A percentile compares a stretch with the other conserved stretches of the same genome.
phyloP scores from a whole-genome alignment of 2,797 vertebrate species.

The Enteromius viviparus region DNA sequence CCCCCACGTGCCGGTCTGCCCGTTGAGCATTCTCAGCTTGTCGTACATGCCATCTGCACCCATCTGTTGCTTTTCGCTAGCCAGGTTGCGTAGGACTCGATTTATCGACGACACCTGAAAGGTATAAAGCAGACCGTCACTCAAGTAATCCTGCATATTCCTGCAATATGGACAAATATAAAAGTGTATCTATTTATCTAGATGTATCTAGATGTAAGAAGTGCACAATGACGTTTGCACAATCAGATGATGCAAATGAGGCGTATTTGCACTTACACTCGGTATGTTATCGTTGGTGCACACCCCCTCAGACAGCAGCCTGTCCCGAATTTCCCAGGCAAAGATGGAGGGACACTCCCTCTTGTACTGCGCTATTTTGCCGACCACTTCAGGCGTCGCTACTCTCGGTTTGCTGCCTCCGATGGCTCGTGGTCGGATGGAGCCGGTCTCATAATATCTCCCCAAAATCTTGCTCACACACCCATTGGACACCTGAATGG shows the following conservation, averaged over 20 bases:
- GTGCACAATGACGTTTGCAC: not conserved
- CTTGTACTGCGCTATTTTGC: constrained; percentile 97
- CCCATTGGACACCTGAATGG: constrained; percentile 96
- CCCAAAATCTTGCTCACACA: constrained; percentile 99
- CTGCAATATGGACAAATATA: not conserved
- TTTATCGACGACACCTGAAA: constrained; percentile 98
- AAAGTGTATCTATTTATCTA: not conserved
- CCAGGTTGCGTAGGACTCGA: constrained; percentile 97
- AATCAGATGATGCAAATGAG: not conserved
- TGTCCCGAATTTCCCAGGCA: constrained; percentile 99
- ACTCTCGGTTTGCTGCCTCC: constrained; percentile 98
- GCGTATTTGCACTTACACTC: constrained; percentile 83
- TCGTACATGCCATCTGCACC: constrained; percentile 98
- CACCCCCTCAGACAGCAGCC: constrained; percentile 94
- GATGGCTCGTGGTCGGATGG: constrained; percentile 97
- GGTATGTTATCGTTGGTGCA: constrained; percentile 99
- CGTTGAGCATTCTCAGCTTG: constrained; percentile 97
- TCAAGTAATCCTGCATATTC: not conserved
- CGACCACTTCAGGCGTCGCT: constrained; percentile 97
- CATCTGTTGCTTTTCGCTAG: constrained; percentile 98
- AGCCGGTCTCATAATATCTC: constrained; percentile 99
- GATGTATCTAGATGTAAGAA: not conserved
- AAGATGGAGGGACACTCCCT: constrained; percentile 99
- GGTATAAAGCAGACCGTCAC: constrained; percentile 55
- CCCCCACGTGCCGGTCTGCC: constrained; percentile 90